Base-by-base conservation (phyloP, 2,113 vertebrate genomes). In the Scytalopus superciliaris region DNA sequence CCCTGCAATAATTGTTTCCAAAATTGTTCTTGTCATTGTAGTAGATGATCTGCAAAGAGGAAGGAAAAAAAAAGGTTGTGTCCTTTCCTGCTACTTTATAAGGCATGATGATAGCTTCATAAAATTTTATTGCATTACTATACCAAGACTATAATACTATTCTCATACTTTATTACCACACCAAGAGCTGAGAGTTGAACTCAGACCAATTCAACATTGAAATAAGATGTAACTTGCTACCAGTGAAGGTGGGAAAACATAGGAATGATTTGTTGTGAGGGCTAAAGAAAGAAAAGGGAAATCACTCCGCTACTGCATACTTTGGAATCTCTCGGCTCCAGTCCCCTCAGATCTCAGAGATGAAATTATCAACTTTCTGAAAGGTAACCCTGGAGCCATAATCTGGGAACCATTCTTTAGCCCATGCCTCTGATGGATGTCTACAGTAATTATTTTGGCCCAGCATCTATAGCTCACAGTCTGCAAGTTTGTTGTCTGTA, bases 91-190 rank as follows among this genome's bases (percentile, higher is more conserved):
- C 56, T 89, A 84, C 68, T 97, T 96, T 96, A 92, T 93, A 97
- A 93, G 90, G 96, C 92, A 64, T 96, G 90, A 84, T 81, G 83
- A 93, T 86, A 90, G 90, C 85, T 93, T 92, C 92, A 93, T 95
- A 97, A 96, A 95, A 88, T 95, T 95, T 97, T 94, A 97, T 94
- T 78, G 70, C 70, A 73, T 81, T 87, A 93, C 96, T 94, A 75
- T 63, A 84, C 60, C 56, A 78, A 84, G 77, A 84, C 60, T 66
- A 37, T 92, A 94, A 86, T 72, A 86, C n/a, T 76, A 90, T 94
- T 67, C 33, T 80, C 25, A 72, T 89, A 84, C 19, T 97, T 96
- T 95, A 96, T 94, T 92, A 49, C 60, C 80, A 81, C 0, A 6
- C 56, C 84, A 93, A 93, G 91, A 94, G n/a, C 60, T 93, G 59